Base-by-base conservation (phyloP, 1,140 invertebrate genomes). In the Rhynchophorus ferrugineus region DNA sequence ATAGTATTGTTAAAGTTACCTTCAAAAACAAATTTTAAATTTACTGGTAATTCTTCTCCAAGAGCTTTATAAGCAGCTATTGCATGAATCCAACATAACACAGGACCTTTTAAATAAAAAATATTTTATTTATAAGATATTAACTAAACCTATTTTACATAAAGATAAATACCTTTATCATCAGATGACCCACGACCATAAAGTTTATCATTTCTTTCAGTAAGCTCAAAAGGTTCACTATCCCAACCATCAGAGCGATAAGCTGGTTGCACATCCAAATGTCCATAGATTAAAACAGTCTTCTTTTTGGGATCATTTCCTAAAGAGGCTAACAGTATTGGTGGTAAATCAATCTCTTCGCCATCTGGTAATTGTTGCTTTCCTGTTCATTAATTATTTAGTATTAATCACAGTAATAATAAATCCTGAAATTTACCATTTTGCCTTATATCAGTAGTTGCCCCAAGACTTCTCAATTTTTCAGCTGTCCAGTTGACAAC, bases 261-360 rank as follows among this genome's bases (percentile, higher is more conserved):
- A 6, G 95, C 95, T 36, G 95, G 95, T 70, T 98, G 95, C 1
- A 98, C 95, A 78, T 99, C 96, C 61, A 99, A 80, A 75, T 99
- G 96, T 0, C 95, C 96, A 74, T 99, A 99, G 41, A 99, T 78
- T 44, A 91, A 81, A 36, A 98, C 78, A 13, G 95, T 99, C 62
- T 93, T 88, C 69, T 95, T 95, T 3, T 80, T 80, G 0, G 82
- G 74, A 69, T 97, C 90, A 57, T 78, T 83, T 51, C 93, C 94
- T 38, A 98, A 74, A 20, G 71, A 73, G 16, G 85, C 94, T n/a
- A 96, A 73, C 16, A 98, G 63, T 7, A 94, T 85, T 21, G 94
- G 92, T 1, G 96, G 96, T 22, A 98, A 70, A 22, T 81, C 78
- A 21, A 96, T 70, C 59, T 78, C 70, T 44, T 71, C 73, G 6